Base-by-base conservation (phyloP, 2,888 invertebrate genomes). In the Thelaira solivaga region DNA sequence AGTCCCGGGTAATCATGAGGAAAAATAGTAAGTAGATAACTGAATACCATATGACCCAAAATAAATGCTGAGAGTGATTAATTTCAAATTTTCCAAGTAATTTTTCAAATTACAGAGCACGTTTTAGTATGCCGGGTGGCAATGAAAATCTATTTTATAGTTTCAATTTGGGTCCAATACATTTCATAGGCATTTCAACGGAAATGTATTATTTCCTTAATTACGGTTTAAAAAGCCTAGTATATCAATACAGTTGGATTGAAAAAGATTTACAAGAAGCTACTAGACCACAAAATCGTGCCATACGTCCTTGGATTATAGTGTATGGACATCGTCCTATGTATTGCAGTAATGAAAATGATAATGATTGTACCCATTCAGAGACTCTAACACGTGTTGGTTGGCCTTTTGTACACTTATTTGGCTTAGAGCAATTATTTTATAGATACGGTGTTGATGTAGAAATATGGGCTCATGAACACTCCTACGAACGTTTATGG, bases 381-480 rank as follows among this genome's bases (percentile, higher is more conserved):
- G 90, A 93, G 83, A 93, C 94, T 53, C 89, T 89, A 24, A 91
- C 94, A 0, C 90, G 95, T 72, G 91, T 92, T 65, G 95, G 95
- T 1, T 87, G 93, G 81, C 93, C 94, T 22, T 90, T 93, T 74
- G 83, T 92, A 2, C 92, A 92, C 65, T 88, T 92, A 86, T 94
- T 93, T 84, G 93, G 93, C 0, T 88, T 99, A 82, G 99, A 99
- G 90, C 91, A 95, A 16, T 89, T 99, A 36, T 94, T 99, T 83
- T 93, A 94, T 86, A 90, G 95, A 82, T 93, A 94, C 87, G 97
- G 96, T 34, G 99, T 99, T 24, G 99, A 99, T 90, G 88, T 99
- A 65, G 94, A 93, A 86, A 90, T 99, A 47, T 98, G 97, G 97
- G 99, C 98, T 0, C 99, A 99, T 88, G 98, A 99, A 88, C 99